phyloP scores from a whole-genome alignment of 2,888 invertebrate species.

The Tyria jacobaeae region DNA sequence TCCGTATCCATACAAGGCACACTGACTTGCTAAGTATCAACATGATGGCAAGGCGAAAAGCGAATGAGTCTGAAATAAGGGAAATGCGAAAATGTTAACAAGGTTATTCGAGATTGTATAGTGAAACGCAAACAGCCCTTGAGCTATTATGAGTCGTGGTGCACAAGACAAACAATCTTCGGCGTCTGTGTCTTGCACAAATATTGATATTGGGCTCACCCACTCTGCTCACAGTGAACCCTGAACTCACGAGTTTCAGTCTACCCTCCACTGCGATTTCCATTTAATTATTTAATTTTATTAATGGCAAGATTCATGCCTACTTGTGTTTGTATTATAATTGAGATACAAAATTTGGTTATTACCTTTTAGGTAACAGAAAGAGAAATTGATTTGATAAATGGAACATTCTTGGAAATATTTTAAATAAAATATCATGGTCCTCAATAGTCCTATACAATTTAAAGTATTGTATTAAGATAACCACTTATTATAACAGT shows the following conservation, averaged over 20 bases:
- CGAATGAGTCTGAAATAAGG: constrained; percentile 40
- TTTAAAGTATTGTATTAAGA: neutral
- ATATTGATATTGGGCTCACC: constrained; percentile 72
- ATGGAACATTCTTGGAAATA: constrained; percentile 13
- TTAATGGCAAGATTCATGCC: constrained; percentile 36
- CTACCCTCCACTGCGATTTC: constrained; percentile 34
- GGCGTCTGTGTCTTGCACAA: constrained; percentile 68
- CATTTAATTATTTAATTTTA: constrained; percentile 54
- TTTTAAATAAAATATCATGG: neutral
- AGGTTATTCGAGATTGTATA: constrained; percentile 75
- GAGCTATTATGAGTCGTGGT: constrained; percentile 75
- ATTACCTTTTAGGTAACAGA: constrained; percentile 23
- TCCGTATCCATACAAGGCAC: constrained; percentile 32
- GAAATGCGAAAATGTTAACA: constrained; percentile 68
- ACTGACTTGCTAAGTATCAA: constrained; percentile 43
- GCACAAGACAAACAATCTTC: constrained; percentile 75
- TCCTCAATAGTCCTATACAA: neutral
- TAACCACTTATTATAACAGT: too few species aligned
- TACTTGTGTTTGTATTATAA: constrained; percentile 39
- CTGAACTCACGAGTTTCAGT: constrained; percentile 19
- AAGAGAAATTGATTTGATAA: constrained; percentile 26
- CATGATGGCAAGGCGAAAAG: constrained; percentile 47
- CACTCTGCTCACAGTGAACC: constrained; percentile 20
- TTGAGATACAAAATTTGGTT: constrained; percentile 28
- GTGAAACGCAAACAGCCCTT: constrained; percentile 76